Conservation (phyloP, 2,888 invertebrate genomes). For the Agrochola litura region DNA sequence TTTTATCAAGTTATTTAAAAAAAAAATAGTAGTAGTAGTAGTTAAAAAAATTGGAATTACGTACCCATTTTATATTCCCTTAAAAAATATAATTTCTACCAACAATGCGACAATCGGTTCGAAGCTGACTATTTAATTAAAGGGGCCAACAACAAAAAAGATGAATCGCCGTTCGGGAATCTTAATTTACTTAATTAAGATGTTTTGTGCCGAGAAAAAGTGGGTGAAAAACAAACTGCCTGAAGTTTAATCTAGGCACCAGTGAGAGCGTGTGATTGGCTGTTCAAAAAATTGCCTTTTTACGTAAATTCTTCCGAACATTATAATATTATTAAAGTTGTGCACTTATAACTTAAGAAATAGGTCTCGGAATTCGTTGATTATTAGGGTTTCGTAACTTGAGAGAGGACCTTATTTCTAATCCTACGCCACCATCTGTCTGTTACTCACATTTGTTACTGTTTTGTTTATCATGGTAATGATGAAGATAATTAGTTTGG, state of each 20-base stretch:
- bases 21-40: too few species aligned
- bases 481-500: not conserved
- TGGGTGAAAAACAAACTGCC: constrained; percentile 73
- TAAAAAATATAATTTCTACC: constrained; percentile 31
- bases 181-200: constrained; percentile 84
- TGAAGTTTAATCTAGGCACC: constrained; percentile 44
- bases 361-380: not conserved
- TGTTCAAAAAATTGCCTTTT: not conserved
- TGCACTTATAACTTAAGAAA: not conserved
- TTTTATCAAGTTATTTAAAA: too few species aligned
- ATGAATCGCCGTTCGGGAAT: constrained; percentile 78
- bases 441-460: not conserved
- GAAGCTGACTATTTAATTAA: constrained; percentile 76
- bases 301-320: too few species aligned
- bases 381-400: not conserved
- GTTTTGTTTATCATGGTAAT: not conserved
- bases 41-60: too few species aligned
- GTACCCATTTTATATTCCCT: not conserved
- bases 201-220: constrained; percentile 72
- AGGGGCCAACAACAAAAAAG: constrained; percentile 75
- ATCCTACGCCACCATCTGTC: not conserved
- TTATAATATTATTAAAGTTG: too few species aligned
- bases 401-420: not conserved
- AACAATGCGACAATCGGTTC: constrained; percentile 56
- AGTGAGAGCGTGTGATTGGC: constrained; percentile 39